Percentiles rank a stretch among this genome's conserved stretches.
These are phyloP conservation scores for Paramuricea clavata DNA, from an alignment of 92 coral and sea anemone genomes.

Conservation along the genomic window DNA sequence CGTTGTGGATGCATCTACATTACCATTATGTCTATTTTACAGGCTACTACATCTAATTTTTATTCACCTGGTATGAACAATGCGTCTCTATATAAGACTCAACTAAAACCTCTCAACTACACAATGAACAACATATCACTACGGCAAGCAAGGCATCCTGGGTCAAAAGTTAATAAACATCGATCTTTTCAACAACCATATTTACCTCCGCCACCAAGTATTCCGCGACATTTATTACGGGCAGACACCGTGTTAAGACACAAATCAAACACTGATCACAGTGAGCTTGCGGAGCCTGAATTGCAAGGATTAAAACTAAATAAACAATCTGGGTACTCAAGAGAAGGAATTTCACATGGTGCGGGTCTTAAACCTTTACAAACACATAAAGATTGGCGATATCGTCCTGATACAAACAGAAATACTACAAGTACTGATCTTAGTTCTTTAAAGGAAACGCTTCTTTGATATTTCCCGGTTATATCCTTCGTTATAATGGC, in stretches of 20 bases:
- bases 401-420: slow-evolving; percentile 15
- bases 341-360: not conserved
- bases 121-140: slow-evolving; percentile 4
- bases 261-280: not conserved
- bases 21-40: not conserved
- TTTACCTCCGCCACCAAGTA: slow-evolving; percentile 25
- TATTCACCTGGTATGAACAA: not conserved
- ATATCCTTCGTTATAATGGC: not conserved
- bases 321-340: slow-evolving; percentile 11
- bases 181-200: slow-evolving; percentile 17
- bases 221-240: slow-evolving; percentile 1
- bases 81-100: not conserved
- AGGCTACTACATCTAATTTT: not conserved
- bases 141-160: slow-evolving; percentile 16
- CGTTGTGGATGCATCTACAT: no score
- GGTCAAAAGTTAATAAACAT: not conserved
- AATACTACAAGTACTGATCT: slow-evolving; percentile 30
- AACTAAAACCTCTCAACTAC: slow-evolving; percentile 22
- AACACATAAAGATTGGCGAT: slow-evolving; percentile 23
- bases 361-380: slow-evolving; percentile 16
- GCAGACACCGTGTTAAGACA: not conserved
- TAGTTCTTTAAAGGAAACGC: slow-evolving; percentile 30
- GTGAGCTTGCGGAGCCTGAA: slow-evolving; percentile 1
- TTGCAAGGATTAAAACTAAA: slow-evolving; percentile 13
- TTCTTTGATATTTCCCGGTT: not conserved